Base-by-base conservation (phyloP, 2,888 invertebrate genomes). In the Tyria jacobaeae region DNA sequence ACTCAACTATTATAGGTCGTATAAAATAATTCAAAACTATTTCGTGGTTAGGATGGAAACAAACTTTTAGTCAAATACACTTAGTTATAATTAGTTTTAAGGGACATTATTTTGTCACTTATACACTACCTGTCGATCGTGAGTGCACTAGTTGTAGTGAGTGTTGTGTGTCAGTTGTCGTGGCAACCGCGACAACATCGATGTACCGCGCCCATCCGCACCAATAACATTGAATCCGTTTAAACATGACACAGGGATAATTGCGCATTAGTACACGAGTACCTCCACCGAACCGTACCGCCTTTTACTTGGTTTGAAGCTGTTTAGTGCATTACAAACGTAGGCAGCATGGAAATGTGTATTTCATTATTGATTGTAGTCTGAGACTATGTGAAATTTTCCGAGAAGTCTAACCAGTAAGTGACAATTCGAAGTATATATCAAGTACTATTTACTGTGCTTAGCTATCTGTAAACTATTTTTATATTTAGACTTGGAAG, bases 161-260 rank as follows among this genome's bases (percentile, higher is more conserved):
- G n/a, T 68, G 70, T 73, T 71, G 57, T 66, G 63, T 48, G 34
- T 34, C 53, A 39, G 75, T 75, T 55, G 61, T 50, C 66, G 73
- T 68, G 62, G 51, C 60, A 55, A 68, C 76, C 31, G 21, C 52
- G 27, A 15, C 54, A 52, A 14, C 65, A 35, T 68, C 53, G 60
- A 68, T 59, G 60, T 53, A 14, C 37, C 57, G 27, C 27, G 17
- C 39, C 24, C 25, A 50, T 17, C 21, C 34, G 21, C 51, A 15
- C 51, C 35, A 24, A n/a, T 15, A 14, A 51, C 51, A 2, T 12
- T 14, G 12, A 31, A 17, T 50, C 10, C 34, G 34, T 51, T 49
- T 50, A 15, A 27, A 49, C 31, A 17, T 10, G 35, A 24, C 9
- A 0, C 21, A 15, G 15, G 1, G 21, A 21, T 3, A 51, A 35